These are phyloP conservation scores for Lepidurus packardi DNA, from an alignment of 1,140 invertebrate species.

Conservation along the genomic window DNA sequence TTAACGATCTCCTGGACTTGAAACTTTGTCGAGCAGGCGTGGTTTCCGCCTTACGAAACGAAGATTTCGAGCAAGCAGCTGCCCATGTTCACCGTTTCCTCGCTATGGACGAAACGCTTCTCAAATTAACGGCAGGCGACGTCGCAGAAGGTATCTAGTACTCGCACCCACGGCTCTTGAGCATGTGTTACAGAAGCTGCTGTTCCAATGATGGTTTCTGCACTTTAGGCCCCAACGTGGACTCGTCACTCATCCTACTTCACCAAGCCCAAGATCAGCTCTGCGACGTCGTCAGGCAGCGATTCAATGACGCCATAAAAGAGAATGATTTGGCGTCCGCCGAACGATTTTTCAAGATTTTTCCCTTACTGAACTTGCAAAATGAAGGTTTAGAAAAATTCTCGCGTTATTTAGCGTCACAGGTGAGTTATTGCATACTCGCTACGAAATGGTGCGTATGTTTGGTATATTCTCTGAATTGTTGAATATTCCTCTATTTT, in stretches of 20 bases:
- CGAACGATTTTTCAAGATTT: conserved; percentile 96
- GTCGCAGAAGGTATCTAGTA: conserved; percentile 38
- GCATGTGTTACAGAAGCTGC: conserved; percentile 17
- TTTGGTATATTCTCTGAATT: neutral
- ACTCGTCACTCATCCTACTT: conserved; percentile 72
- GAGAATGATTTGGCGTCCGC: conserved; percentile 84
- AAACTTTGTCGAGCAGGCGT: conserved; percentile 94
- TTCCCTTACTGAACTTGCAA: conserved; percentile 88
- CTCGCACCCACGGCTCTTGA: neutral
- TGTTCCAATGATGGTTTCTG: neutral
- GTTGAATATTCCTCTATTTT: conserved; percentile 34
- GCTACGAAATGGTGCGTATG: neutral
- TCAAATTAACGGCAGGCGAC: conserved; percentile 45
- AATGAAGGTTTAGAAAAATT: conserved; percentile 86
- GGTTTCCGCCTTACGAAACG: conserved; percentile 79
- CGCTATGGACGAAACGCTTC: conserved; percentile 74
- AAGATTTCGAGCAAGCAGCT: conserved; percentile 89
- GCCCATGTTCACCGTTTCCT: conserved; percentile 91
- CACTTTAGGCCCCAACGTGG: conserved; percentile 58
- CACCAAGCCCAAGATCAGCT: conserved; percentile 77
- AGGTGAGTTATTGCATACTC: neutral
- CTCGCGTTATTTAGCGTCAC: conserved; percentile 69
- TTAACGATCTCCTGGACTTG: conserved; percentile 93
- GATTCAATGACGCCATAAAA: conserved; percentile 87
- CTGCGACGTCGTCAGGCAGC: conserved; percentile 63